phyloP scores from a whole-genome alignment of 2,113 vertebrate genomes.

The Hippotragus niger region DNA sequence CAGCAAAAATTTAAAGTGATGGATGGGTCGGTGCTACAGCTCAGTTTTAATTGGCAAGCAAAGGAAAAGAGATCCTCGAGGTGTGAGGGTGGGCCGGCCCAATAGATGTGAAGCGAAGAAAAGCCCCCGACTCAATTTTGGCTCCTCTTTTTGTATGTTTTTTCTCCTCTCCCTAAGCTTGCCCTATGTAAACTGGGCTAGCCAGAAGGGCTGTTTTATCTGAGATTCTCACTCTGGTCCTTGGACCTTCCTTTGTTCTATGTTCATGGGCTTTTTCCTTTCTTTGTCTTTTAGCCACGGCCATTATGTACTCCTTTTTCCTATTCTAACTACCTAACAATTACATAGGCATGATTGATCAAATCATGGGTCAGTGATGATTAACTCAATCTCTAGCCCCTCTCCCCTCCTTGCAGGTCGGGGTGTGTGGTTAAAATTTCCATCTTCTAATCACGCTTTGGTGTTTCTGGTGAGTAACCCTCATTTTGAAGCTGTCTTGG shows the following conservation, averaged over 20 bases:
- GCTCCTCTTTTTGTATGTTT: not conserved
- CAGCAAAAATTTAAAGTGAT: not conserved
- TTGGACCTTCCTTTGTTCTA: not conserved
- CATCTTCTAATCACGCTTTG: not conserved
- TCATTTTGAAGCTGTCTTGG: not conserved
- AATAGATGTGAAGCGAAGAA: not conserved
- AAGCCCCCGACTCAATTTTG: not conserved
- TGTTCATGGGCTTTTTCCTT: not conserved
- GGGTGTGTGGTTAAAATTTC: not conserved
- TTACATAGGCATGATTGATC: not conserved
- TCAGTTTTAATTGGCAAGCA: not conserved
- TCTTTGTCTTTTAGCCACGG: not conserved
- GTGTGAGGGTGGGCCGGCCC: not conserved
- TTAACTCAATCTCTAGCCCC: not conserved
- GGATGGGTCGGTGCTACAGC: not conserved
- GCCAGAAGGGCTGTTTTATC: not conserved
- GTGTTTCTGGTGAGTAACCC: not conserved
- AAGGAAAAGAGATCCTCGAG: not conserved
- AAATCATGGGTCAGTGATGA: not conserved
- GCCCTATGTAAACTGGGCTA: not conserved
- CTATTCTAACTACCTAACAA: not conserved
- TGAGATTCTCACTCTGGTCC: not conserved
- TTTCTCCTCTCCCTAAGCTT: not conserved
- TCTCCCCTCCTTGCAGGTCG: not conserved
- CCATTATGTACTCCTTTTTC: not conserved